Base-by-base conservation (phyloP, 2,113 vertebrate species). In the Ahaetulla prasina region DNA sequence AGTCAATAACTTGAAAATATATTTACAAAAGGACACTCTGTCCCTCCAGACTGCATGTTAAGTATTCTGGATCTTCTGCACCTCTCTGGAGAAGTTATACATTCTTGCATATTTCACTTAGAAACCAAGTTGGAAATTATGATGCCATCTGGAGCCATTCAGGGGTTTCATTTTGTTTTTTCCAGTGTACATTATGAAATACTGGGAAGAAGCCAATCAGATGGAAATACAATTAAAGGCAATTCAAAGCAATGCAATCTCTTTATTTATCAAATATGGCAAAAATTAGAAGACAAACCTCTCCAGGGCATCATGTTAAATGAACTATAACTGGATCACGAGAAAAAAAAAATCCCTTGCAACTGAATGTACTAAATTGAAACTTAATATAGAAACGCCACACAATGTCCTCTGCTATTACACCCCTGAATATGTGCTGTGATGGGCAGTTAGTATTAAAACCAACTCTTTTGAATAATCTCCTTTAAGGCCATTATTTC, bases 211-310 rank as follows among this genome's bases (percentile, higher is more conserved):
- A 96, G 94, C 45, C 90, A 63, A 25, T 25, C 27, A 53, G 45
- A 55, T 45, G 39, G 60, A 91, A 90, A 93, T 94, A 53, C 23
- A 95, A 53, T 86, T 23, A 49, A 93, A 86, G 91, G 54, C 25
- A 63, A 54, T 95, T 94, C 60, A 88, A 91, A 94, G 89, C n/a
- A 94, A 92, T 96, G 86, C 88, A 50, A 93, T 86, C 91, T 95
- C 87, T 90, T 96, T 63, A 89, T 49, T 96, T 95, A 94, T 95
- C 95, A 95, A 94, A 80, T 90, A 89, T 93, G 39, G 91, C 57
- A 95, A 89, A 60, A 90, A 25, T 87, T 90, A 91, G 60, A 27
- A 90, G 27, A 43, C 20, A 92, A 92, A 92, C 43, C 27, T 95
- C 91, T 92, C 93, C 90, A 92, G 88, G 63, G 85, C 80, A 53